Base-by-base conservation (phyloP, 1,140 invertebrate species). In the Drosophila kanapiae region DNA sequence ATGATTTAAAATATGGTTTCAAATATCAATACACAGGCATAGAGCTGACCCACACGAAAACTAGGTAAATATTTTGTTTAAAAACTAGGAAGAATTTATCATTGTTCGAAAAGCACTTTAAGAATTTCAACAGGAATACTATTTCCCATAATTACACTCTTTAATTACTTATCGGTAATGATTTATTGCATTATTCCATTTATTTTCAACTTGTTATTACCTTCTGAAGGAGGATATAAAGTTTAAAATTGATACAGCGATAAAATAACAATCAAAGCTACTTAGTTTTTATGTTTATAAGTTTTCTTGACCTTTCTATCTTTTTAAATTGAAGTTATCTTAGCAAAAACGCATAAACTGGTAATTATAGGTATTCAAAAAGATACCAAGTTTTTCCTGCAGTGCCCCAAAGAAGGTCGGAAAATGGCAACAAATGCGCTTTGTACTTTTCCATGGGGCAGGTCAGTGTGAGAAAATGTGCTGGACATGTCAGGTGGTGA, bases 401-500 rank as follows among this genome's bases (percentile, higher is more conserved):
- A 35, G 62, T 53, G 18, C 29, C 31, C 16, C n/a, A 27, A n/a
- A 29, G 37, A 45, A 43, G 67, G 27, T 35, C 64, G 62, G 62
- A 54, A 67, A 70, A 38, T 56, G 33, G 62, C 47, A 54, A 16
- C 13, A 23, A 38, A 29, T 45, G 53, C 33, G 53, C 53, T 54
- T 54, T 54, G 53, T 54, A 27, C 42, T 62, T 65, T 65, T 65
- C 63, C 58, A 64, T 86, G 70, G 71, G 83, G 80, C 84, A 86
- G 83, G 83, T 86, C 83, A 86, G 83, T 82, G 76, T 56, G 53
- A 56, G 53, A 56, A 54, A 54, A 79, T 86, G 75, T 69, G 78
- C 75, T 68, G 75, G 54, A 48, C 71, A 80, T 67, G 57, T 71
- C 76, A 75, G 37, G 33, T 6, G 48, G 51, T 16, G 7, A 8